These are phyloP conservation scores for Haliclona indistincta DNA, from an alignment of 37 sponge, comb jelly and placozoan genomes.

Conservation along the genomic window DNA sequence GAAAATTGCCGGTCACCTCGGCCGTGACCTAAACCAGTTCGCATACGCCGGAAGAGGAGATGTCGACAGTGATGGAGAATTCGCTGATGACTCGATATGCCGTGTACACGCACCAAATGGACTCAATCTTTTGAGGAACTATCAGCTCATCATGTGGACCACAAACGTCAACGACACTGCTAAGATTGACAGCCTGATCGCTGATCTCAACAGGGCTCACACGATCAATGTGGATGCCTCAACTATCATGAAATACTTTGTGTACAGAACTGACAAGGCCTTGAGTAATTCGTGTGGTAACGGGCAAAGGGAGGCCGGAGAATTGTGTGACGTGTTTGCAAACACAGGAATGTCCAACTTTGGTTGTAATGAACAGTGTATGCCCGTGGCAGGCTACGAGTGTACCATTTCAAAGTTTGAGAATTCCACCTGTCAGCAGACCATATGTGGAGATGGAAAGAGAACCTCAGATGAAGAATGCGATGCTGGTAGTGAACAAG, in stretches of 20 bases:
- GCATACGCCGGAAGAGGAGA: neutral
- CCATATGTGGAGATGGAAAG: constrained; percentile 55
- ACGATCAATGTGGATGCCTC: no score
- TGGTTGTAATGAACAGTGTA: constrained; percentile 30
- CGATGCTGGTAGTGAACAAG: constrained; percentile 44
- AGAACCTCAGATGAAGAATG: constrained; percentile 54
- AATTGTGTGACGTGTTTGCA: constrained; percentile 51
- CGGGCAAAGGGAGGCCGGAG: constrained; percentile 58
- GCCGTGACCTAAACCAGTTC: neutral
- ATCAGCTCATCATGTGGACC: constrained; percentile 6
- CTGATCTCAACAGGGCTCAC: neutral
- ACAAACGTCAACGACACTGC: neutral
- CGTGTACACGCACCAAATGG: neutral
- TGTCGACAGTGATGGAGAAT: neutral
- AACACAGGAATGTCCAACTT: neutral
- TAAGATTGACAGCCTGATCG: neutral
- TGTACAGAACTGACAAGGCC: neutral
- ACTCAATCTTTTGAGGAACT: neutral
- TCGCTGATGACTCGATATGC: neutral
- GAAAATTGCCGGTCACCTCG: neutral
- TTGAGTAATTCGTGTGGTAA: constrained; percentile 51
- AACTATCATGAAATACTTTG: neutral
- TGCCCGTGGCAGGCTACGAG: constrained; percentile 4
- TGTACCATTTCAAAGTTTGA: constrained; percentile 33
- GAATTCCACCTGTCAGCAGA: constrained; percentile 16